phyloP scores from a whole-genome alignment of 92 coral and sea anemone species.

The Isaurus tuberculatus region DNA sequence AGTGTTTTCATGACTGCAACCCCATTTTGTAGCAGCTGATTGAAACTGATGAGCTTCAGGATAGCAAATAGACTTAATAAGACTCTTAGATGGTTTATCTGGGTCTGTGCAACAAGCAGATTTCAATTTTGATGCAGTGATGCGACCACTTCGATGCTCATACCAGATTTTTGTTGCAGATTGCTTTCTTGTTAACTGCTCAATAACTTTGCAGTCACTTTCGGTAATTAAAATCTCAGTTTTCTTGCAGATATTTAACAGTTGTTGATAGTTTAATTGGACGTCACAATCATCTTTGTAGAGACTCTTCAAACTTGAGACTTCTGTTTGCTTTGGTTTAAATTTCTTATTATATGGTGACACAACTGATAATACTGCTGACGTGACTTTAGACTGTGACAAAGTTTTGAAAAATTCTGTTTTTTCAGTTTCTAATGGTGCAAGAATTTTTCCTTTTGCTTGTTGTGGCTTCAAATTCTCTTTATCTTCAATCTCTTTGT shows the following conservation, averaged over 20 bases:
- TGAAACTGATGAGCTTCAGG: constrained; percentile 58
- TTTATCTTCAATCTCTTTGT: constrained; percentile 35
- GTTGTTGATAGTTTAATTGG: no score
- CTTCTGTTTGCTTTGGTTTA: constrained; percentile 21
- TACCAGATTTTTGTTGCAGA: constrained; percentile 53
- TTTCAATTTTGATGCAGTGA: constrained; percentile 55
- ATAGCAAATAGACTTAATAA: constrained; percentile 61
- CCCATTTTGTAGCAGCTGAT: constrained; percentile 63
- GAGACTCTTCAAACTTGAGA: not conserved
- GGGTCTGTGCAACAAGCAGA: constrained; percentile 50
- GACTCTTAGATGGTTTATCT: constrained; percentile 62
- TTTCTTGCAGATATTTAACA: no score
- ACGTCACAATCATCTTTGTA: constrained; percentile 31
- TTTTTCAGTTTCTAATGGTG: constrained; percentile 42
- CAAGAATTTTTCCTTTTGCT: constrained; percentile 13
- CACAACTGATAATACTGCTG: constrained; percentile 48
- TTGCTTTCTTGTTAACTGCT: constrained; percentile 53
- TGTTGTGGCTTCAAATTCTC: not conserved
- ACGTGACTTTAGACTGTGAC: constrained; percentile 9
- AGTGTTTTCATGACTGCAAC: constrained; percentile 58
- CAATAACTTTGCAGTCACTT: constrained; percentile 43
- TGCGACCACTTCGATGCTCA: constrained; percentile 53
- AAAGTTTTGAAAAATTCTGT: constrained; percentile 33
- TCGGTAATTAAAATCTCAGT: constrained; percentile 29
- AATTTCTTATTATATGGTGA: constrained; percentile 39